These are phyloP conservation scores for Teleopsis dalmanni DNA, from an alignment of 1,140 invertebrate species.

Conservation along the genomic window DNA sequence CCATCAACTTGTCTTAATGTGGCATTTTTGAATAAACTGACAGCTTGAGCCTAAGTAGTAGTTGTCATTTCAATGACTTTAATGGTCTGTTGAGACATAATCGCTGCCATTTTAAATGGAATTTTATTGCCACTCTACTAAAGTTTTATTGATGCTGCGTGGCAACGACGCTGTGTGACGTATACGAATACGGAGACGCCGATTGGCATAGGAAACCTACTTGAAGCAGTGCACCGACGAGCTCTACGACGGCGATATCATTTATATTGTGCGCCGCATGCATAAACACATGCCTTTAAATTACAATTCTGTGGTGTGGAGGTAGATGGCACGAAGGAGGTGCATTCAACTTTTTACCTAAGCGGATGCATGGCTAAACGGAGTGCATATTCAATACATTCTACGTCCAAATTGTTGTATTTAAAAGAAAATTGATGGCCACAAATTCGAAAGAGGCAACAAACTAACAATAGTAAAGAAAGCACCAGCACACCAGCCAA, in stretches of 20 bases:
- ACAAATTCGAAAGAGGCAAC: constrained; percentile 39
- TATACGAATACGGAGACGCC: too few species aligned
- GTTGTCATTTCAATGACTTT: constrained; percentile 45
- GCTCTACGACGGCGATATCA: too few species aligned
- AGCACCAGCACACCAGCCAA: constrained; percentile 1
- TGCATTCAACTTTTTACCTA: too few species aligned
- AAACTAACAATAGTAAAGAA: constrained; percentile 10
- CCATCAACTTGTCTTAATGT: constrained; percentile 4
- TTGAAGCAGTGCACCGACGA: too few species aligned
- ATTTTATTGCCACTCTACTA: constrained; percentile 42
- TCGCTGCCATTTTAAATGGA: constrained; percentile 45
- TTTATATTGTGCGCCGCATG: too few species aligned
- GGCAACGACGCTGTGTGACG: background rate
- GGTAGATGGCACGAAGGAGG: too few species aligned
- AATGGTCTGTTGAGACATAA: constrained; percentile 46
- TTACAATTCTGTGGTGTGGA: too few species aligned
- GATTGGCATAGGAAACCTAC: too few species aligned
- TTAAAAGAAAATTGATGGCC: constrained; percentile 44
- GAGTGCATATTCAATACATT: too few species aligned
- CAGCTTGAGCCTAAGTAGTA: constrained; percentile 38
- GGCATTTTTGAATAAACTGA: constrained; percentile 4
- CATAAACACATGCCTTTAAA: too few species aligned
- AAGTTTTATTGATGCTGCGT: background rate
- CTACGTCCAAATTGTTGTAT: constrained; percentile 15
- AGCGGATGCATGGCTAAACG: too few species aligned